Base-by-base conservation (phyloP, 2,888 invertebrate species). In the Acronicta aceris region DNA sequence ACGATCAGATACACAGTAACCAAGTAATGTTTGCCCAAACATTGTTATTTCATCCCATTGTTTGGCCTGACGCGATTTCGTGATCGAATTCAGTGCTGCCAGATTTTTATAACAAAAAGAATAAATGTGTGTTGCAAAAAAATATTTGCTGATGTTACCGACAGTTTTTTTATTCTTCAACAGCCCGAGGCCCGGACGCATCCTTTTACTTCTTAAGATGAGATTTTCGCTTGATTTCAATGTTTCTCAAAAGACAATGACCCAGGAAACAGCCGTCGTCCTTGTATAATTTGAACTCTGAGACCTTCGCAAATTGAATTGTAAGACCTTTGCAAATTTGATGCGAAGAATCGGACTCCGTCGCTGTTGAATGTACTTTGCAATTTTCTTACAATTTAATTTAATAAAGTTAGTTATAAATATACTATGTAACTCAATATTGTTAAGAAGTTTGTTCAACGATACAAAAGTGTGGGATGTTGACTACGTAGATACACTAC, bases 21-120 rank as follows among this genome's bases (percentile, higher is more conserved):
- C 55, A 53, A 72, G 64, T 74, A 68, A 78, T 87, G 82, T 88
- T 87, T 85, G 79, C 80, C 71, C 74, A 78, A 77, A 83, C 81
- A 83, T 86, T 87, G 87, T 88, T 85, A 85, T 83, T 81, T 76
- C 66, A 48, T 64, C 21, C 74, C 62, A 80, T 88, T 89, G 88
- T 88, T 81, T 81, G 82, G 62, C 30, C 54, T 68, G 66, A 75
- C 76, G 75, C 74, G 79, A 70, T 83, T 86, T 76, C 87, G 89
- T 89, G 89, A 89, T 88, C 82, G 81, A 83, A 81, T 83, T 76
- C 76, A 81, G 81, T 81, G 82, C 79, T 79, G 84, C 81, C 85
- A 89, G 91, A 89, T 90, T 88, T 71, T 87, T 82, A 65, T 83
- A 84, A 89, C 89, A 87, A 89, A 82, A 70, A 80, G 70, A 64